Base-by-base conservation (phyloP, 2,888 invertebrate genomes). In the Salpingus planirostris region DNA sequence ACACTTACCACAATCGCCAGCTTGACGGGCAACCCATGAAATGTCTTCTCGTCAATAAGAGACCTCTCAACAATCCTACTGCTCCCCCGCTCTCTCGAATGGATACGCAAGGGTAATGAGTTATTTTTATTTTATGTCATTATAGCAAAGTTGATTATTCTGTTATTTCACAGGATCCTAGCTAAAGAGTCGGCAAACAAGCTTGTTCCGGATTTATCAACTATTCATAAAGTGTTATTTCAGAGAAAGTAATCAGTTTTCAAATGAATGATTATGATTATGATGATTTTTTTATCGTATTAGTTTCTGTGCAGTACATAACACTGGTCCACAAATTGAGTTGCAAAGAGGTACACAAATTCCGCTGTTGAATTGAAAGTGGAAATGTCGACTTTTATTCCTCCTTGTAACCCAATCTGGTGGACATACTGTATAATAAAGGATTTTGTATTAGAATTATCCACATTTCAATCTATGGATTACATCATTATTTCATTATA, bases 21-120 rank as follows among this genome's bases (percentile, higher is more conserved):
- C 67, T 95, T 24, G 93, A 95, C 67, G 91, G 92, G 1, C 87
- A 88, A 56, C 90, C 90, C 3, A 91, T 91, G 91, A 88, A 87
- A 59, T 90, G 89, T 59, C 73, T 88, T 31, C 69, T 90, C 41
- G 87, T 89, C 4, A 84, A 85, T 56, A 84, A 85, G 23, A 69
- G 83, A 53, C 70, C 77, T 23, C 67, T 75, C 41, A 71, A 73
- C 57, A 75, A 75, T 50, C 71, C 74, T 8, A 70, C 74, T 12
- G 68, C 65, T 26, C 65, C 69, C 24, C 64, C 68, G 2, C 52
- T 69, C 13, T 58, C 43, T 8, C 49, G 56, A 38, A 37, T 47
- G 24, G 54, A 57, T 40, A 38, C 45, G 21, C 38, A 49, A 10
- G 40, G 49, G 58, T 59, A 46, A 50, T 7, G 8, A 18, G 6